phyloP scores from a whole-genome alignment of 2,113 vertebrate species.

The Vicugna pacos region DNA sequence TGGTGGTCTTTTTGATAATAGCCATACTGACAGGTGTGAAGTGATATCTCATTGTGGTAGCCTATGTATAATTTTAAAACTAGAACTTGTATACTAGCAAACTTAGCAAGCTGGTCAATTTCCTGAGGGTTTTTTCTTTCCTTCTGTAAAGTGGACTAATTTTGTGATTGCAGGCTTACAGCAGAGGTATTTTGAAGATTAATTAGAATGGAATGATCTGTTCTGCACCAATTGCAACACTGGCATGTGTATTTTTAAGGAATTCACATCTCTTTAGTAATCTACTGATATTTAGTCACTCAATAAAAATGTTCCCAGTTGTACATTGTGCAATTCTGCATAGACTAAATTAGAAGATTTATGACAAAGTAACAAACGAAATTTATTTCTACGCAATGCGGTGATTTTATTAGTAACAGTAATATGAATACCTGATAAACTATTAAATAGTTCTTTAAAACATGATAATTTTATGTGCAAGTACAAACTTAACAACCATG shows the following conservation, averaged over 20 bases:
- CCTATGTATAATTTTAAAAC: constrained; percentile 47
- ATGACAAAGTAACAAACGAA: constrained; percentile 23
- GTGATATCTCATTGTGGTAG: neutral
- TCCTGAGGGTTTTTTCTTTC: neutral
- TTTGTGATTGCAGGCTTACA: neutral
- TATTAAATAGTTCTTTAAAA: constrained; percentile 48
- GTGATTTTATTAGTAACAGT: constrained; percentile 5
- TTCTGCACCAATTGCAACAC: neutral
- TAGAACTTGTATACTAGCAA: neutral
- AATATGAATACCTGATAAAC: constrained; percentile 26
- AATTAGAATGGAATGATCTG: neutral
- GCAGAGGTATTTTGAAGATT: neutral
- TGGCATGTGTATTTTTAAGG: constrained; percentile 22
- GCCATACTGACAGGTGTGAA: neutral
- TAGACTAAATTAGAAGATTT: constrained; percentile 47
- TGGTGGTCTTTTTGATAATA: neutral
- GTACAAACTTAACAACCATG: neutral
- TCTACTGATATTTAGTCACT: neutral
- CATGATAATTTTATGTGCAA: neutral
- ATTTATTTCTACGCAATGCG: constrained; percentile 2
- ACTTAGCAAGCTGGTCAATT: neutral
- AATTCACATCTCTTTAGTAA: neutral
- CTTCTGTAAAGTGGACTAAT: neutral
- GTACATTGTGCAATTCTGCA: constrained; percentile 2
- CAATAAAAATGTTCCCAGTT: constrained; percentile 1